phyloP scores from a whole-genome alignment of 2,888 invertebrate species.

The Teleogryllus oceanicus region DNA sequence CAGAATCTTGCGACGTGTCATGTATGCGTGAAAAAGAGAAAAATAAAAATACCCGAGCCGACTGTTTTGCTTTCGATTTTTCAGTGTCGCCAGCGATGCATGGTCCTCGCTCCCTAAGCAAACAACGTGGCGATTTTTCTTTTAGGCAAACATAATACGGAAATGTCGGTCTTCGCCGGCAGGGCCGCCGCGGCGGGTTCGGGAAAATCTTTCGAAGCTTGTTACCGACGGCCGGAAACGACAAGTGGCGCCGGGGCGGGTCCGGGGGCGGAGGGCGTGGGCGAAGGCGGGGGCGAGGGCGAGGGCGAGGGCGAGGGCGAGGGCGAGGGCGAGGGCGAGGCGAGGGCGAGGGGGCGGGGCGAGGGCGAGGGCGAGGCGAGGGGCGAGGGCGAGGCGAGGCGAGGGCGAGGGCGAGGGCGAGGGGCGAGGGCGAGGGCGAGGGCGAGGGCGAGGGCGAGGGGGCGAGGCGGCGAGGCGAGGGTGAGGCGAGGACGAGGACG shows the following conservation, averaged over 20 bases:
- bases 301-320: too few species aligned
- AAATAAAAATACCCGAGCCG: not conserved
- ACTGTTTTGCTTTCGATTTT: not conserved
- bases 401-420: not conserved
- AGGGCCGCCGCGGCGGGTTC: not conserved
- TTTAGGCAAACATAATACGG: constrained; percentile 18
- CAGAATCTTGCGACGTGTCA: not conserved
- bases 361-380: too few species aligned
- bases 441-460: not conserved
- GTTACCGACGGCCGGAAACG: not conserved
- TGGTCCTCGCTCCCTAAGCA: not conserved
- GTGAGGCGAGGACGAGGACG: not conserved
- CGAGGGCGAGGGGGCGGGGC: not conserved
- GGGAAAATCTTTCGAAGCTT: constrained; percentile 5
- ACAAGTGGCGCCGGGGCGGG: not conserved
- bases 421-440: too few species aligned
- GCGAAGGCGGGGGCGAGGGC: not conserved
- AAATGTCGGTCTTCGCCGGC: not conserved
- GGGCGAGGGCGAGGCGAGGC: not conserved
- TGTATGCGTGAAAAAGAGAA: not conserved
- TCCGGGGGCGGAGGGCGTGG: not conserved
- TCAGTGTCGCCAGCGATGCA: not conserved
- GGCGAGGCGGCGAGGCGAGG: too few species aligned
- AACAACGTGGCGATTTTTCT: constrained; percentile 18
- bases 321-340: not conserved